Evolutionary conservation across 2,113 vertebrate species (phyloP), one percentile per base, ranked within the genome.

Genomic region (Chaenogobius annularis): DNA sequence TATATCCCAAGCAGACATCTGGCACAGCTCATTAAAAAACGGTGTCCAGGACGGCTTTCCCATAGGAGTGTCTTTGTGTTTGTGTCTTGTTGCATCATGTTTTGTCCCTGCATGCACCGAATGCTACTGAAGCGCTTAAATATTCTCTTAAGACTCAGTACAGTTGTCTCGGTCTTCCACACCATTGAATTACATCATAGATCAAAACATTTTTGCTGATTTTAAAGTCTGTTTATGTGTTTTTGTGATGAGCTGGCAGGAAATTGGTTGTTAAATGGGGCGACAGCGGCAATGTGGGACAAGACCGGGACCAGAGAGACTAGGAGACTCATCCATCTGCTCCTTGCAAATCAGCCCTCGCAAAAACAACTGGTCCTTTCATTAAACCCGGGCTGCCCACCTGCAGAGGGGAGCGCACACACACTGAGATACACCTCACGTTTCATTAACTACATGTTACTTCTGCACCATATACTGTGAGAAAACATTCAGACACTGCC

Each of bases 11-110:
- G 71, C 78, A 87, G 83, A 87, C 89, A 91, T 87, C 86, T 92
- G 88, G 89, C 77, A 80, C 68, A 61, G 86, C 87, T 90, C 89
- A 91, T 91, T 92, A 93, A 90, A 87, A 84, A 70, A 77, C 62
- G 69, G 65, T 83, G 85, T 86, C 83, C 87, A 82, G 70, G 66
- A 62, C 37, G 19, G 69, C 74, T 73, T 78, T 66, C 74, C 77
- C 72, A 68, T 23, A 75, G 82, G 80, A 86, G 68, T 64, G 68
- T 71, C 48, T 40, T 19, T 71, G 67, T 37, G 26, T 71, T 31
- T 56, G 50, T 58, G 19, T 48, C 13, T 61, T 10, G 6, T 59
- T 14, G 65, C 12, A 65, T 35, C 43, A 37, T 75, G 50, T 70
- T 78, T 35, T 14, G 7, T 55, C 50, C 58, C 19, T 65, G 75